A percentile compares a stretch with the other conserved stretches of the same genome.
Evolutionary conservation across 2,797 vertebrate genomes (phyloP).

Genomic region (Crenuchus spilurus): DNA sequence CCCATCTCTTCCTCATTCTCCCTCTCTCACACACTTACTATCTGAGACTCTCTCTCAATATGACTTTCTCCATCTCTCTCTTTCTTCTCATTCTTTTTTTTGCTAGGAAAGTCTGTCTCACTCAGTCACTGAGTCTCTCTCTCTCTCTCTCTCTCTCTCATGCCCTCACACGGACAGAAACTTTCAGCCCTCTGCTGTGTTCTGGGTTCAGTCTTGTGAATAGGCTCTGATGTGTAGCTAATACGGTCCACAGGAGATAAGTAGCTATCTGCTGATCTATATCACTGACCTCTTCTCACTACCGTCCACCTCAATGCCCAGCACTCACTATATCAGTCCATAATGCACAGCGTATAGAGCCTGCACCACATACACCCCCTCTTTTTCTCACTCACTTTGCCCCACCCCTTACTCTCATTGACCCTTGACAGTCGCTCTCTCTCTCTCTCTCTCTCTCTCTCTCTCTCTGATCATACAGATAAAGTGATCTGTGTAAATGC

Average conservation of each 20-base stretch:
- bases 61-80: conserved; percentile 48
- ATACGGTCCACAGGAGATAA: conserved; percentile 48
- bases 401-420: conserved; percentile 48
- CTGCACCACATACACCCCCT: conserved; percentile 37
- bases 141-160: conserved; percentile 48
- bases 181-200: conserved; percentile 72
- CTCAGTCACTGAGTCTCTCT: conserved; percentile 32
- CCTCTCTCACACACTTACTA: conserved; percentile 31
- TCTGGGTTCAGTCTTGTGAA: conserved; percentile 53
- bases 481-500: conserved; percentile 43
- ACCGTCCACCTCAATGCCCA: conserved; percentile 41
- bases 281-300: conserved; percentile 51
- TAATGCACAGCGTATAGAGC: conserved; percentile 55
- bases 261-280: conserved; percentile 46
- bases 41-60: conserved; percentile 30
- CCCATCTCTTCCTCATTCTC: conserved; percentile 43
- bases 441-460: conserved; percentile 50
- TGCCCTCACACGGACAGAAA: conserved; percentile 61
- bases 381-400: conserved; percentile 42
- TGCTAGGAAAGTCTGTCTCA: conserved; percentile 29
- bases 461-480: conserved; percentile 61
- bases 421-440: conserved; percentile 60
- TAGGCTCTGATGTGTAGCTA: conserved; percentile 34
- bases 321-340: conserved; percentile 43
- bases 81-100: conserved; percentile 48